Conservation (phyloP, 2,797 vertebrate species). For the Acrossocheilus fasciatus region DNA sequence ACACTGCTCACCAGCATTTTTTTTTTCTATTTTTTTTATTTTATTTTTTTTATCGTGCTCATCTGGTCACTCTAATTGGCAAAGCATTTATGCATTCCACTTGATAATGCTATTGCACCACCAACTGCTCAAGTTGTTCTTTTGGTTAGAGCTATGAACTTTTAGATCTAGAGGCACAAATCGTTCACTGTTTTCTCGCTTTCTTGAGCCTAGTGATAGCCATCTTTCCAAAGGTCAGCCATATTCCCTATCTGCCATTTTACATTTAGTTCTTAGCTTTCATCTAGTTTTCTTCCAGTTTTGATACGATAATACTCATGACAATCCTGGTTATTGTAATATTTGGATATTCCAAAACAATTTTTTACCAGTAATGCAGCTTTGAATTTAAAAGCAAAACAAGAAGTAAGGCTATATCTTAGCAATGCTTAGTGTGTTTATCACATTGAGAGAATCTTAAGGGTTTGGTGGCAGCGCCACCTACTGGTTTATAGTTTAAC, state of each 20-base stretch:
- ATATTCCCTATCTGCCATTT: neutral
- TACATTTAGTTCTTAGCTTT: neutral
- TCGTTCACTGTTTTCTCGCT: neutral
- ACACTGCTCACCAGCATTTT: neutral
- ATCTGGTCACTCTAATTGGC: neutral
- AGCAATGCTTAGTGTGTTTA: neutral
- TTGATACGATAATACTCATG: neutral
- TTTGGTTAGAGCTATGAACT: neutral
- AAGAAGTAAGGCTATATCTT: neutral
- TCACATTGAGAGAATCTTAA: neutral
- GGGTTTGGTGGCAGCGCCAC: slow-evolving; percentile 1
- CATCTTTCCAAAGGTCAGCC: neutral
- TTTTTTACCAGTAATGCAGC: neutral
- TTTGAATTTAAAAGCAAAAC: neutral
- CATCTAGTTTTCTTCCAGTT: neutral
- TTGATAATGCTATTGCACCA: neutral
- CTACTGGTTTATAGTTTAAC: neutral
- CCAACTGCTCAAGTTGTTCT: neutral
- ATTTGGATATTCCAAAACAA: neutral
- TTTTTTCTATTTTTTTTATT: no score
- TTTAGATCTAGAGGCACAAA: neutral
- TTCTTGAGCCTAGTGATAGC: neutral
- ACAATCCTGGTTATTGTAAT: neutral
- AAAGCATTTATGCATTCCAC: neutral
- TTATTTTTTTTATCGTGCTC: neutral